Conservation (phyloP, 2,797 vertebrate species). For the Iguana delicatissima region DNA sequence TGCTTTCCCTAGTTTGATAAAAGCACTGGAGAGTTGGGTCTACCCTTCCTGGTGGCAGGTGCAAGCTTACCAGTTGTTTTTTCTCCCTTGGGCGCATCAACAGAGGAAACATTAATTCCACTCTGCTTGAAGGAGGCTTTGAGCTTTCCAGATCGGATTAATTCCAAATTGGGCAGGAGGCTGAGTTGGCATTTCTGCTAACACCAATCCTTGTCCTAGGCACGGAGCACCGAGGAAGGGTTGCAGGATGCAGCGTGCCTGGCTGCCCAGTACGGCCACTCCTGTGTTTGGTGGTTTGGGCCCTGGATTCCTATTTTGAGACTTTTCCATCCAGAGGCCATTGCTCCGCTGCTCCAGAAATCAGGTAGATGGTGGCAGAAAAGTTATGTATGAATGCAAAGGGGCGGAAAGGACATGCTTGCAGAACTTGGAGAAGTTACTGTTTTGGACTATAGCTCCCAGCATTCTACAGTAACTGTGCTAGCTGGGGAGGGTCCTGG, state of each 20-base stretch:
- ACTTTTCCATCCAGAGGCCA: constrained; percentile 52
- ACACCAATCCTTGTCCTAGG: constrained; percentile 45
- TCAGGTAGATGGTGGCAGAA: constrained; percentile 44
- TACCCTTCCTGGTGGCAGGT: not conserved
- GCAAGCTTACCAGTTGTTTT: not conserved
- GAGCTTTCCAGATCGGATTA: not conserved
- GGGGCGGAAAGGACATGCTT: not conserved
- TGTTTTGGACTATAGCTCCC: no score
- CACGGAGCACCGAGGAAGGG: constrained; percentile 62
- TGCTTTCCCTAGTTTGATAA: not conserved
- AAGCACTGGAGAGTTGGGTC: not conserved
- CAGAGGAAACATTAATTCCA: not conserved
- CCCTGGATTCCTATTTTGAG: constrained; percentile 48
- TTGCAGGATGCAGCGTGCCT: constrained; percentile 52
- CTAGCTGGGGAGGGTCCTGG: no score
- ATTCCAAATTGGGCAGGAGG: not conserved
- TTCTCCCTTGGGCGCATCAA: no score
- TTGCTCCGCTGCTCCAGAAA: constrained; percentile 45
- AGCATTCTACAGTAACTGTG: no score
- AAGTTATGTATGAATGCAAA: not conserved
- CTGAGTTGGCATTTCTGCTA: not conserved
- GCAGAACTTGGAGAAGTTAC: not conserved
- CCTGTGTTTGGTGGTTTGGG: constrained; percentile 67
- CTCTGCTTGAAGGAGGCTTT: not conserved
- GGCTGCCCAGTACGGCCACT: constrained; percentile 28